These are phyloP conservation scores for Drosophila hydei DNA, from an alignment of 1,140 invertebrate genomes.

Conservation along the genomic window DNA sequence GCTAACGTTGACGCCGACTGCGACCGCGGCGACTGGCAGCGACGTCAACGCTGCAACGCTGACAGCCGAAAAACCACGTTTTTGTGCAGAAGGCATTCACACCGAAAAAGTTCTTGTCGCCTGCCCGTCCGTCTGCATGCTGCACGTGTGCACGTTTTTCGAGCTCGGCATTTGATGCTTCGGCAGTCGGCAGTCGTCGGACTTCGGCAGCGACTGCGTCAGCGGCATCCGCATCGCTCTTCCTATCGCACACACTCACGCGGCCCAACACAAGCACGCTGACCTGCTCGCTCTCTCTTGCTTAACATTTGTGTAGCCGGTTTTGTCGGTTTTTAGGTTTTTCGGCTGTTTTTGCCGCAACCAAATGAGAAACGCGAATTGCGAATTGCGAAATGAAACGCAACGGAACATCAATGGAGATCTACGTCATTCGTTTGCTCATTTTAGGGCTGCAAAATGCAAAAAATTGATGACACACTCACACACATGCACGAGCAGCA, in stretches of 20 bases:
- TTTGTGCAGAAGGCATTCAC: conserved; percentile 82
- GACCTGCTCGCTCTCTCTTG: conserved; percentile 2
- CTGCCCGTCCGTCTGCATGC: conserved; percentile 42
- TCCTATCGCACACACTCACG: background rate
- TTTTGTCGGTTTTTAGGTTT: conserved; percentile 33
- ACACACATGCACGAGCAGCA: conserved; percentile 7
- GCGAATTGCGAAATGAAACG: conserved; percentile 33
- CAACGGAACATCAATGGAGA: conserved; percentile 30
- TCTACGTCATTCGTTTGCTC: conserved; percentile 50
- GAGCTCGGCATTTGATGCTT: conserved; percentile 24
- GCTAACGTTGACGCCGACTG: background rate
- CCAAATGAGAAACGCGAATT: conserved; percentile 35
- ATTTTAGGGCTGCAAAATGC: conserved; percentile 41
- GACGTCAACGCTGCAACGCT: conserved; percentile 25
- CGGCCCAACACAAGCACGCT: background rate
- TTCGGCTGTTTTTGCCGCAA: conserved; percentile 42
- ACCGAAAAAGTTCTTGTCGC: conserved; percentile 63
- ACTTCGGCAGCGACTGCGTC: conserved; percentile 12
- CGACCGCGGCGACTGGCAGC: conserved; percentile 16
- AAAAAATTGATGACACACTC: conserved; percentile 27
- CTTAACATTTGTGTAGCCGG: conserved; percentile 33
- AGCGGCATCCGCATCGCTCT: conserved; percentile 25
- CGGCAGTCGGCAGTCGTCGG: conserved; percentile 19
- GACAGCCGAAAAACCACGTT: conserved; percentile 71
- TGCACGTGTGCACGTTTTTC: conserved; percentile 72